These are phyloP conservation scores for Zhuqinia jingwanae DNA, from an alignment of 2,888 invertebrate species.

Conservation along the genomic window DNA sequence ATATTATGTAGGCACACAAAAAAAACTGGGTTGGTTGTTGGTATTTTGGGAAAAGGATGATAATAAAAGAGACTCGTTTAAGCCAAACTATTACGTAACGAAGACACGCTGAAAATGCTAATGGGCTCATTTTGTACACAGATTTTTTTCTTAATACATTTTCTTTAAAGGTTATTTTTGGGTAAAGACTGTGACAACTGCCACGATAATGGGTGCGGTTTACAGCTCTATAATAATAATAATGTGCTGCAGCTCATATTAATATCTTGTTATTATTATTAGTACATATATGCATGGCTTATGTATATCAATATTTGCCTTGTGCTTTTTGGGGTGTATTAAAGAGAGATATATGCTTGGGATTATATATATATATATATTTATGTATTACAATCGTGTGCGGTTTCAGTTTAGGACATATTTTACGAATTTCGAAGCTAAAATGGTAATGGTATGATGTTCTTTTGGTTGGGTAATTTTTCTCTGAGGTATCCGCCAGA, in stretches of 20 bases:
- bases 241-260: too few species aligned
- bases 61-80: conserved; percentile 54
- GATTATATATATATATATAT: too few species aligned
- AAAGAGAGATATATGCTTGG: neutral
- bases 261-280: too few species aligned
- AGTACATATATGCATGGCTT: neutral
- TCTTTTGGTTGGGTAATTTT: conserved; percentile 46
- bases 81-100: neutral
- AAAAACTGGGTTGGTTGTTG: neutral
- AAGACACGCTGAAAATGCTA: conserved; percentile 56
- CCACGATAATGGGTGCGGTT: conserved; percentile 45
- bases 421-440: too few species aligned
- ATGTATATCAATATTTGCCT: neutral
- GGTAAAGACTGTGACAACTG: neutral
- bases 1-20: neutral
- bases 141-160: neutral
- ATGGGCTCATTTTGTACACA: conserved; percentile 47
- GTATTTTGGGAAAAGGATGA: neutral
- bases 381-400: neutral
- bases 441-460: conserved; percentile 6
- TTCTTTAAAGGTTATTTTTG: conserved; percentile 59
- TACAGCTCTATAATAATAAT: conserved; percentile 5
- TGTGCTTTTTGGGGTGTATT: neutral
- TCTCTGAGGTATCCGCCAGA: conserved; percentile 50
- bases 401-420: neutral